Evolutionary conservation across 2,888 invertebrate genomes (phyloP).

Genomic region (Folsomia candida): DNA sequence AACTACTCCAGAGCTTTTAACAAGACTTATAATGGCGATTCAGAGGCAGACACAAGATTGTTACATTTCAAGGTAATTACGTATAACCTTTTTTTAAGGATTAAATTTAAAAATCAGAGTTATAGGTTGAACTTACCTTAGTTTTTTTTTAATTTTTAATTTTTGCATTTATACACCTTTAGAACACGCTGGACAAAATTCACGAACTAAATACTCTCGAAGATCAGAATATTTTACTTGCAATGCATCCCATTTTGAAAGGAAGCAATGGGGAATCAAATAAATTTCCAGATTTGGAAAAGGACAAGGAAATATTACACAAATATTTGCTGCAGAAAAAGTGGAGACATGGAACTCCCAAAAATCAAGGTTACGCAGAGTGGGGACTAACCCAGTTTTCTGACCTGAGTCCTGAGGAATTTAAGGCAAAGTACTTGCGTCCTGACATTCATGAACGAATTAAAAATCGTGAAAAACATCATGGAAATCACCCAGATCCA

Average conservation of each 20-base stretch:
- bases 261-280: slow-evolving; percentile 12
- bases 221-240: slow-evolving; percentile 54
- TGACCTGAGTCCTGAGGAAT: slow-evolving; percentile 65
- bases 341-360: slow-evolving; percentile 46
- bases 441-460: slow-evolving; percentile 51
- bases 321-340: slow-evolving; percentile 32
- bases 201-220: slow-evolving; percentile 57
- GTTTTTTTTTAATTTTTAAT: neutral
- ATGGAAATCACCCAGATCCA: slow-evolving; percentile 25
- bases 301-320: slow-evolving; percentile 13
- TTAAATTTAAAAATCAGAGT: neutral
- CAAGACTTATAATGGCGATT: slow-evolving; percentile 57
- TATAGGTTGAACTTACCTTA: neutral
- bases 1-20: slow-evolving; percentile 60
- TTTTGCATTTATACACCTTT: slow-evolving; percentile 31
- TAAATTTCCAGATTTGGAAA: slow-evolving; percentile 1
- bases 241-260: slow-evolving; percentile 18
- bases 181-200: slow-evolving; percentile 60
- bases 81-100: too few species aligned
- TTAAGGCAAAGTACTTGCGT: slow-evolving; percentile 57
- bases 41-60: slow-evolving; percentile 22
- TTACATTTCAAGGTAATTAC: slow-evolving; percentile 43
- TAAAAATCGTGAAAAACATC: slow-evolving; percentile 26
- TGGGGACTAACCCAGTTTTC: slow-evolving; percentile 65
- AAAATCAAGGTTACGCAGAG: slow-evolving; percentile 54